These are phyloP conservation scores for Cisticola juncidis DNA, from an alignment of 2,113 vertebrate species.

Conservation along the genomic window DNA sequence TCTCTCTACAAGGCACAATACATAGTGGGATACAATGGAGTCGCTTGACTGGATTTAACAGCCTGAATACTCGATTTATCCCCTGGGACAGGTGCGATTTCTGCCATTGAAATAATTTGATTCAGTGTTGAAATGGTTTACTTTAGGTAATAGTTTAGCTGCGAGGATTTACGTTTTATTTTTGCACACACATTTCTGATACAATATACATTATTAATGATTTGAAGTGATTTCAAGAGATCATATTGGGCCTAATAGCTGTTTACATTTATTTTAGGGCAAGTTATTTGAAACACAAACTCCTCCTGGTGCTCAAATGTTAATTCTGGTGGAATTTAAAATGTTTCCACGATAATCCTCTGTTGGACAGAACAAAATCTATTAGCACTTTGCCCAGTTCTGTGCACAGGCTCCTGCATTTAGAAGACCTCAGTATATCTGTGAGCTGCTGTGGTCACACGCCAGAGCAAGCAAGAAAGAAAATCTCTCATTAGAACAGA, in stretches of 20 bases:
- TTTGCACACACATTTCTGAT: background rate
- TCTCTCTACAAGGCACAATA: background rate
- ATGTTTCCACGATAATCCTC: background rate
- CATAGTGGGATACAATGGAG: background rate
- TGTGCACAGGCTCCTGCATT: background rate
- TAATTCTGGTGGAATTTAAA: background rate
- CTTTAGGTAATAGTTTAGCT: background rate
- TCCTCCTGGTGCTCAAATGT: background rate
- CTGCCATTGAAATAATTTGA: background rate
- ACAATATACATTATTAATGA: background rate
- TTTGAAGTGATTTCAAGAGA: background rate
- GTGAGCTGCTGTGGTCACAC: background rate
- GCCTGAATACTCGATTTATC: background rate
- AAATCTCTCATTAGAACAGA: conserved; percentile 3
- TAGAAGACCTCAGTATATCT: background rate
- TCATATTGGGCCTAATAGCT: background rate
- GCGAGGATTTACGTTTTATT: background rate
- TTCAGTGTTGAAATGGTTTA: background rate
- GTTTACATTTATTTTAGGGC: background rate
- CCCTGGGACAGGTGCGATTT: background rate
- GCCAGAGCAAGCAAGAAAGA: background rate
- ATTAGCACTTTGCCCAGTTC: background rate
- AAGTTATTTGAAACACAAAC: background rate
- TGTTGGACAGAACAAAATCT: background rate
- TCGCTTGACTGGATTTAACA: background rate